Conservation (phyloP, 2,888 invertebrate species). For the Trissoscelio sp. region DNA sequence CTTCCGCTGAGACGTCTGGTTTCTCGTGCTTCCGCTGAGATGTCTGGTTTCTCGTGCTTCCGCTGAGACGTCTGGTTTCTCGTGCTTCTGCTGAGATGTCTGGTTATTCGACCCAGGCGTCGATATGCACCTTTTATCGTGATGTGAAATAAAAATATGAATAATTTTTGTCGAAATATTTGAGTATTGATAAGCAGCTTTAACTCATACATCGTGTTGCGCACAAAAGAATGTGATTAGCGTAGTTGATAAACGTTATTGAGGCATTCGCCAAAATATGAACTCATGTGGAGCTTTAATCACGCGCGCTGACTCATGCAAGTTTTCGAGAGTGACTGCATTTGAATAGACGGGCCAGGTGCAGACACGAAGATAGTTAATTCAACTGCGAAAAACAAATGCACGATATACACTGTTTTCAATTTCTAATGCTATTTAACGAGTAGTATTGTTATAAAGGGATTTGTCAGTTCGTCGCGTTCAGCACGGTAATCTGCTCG, state of each 20-base stretch:
- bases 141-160: not conserved
- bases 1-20: no score
- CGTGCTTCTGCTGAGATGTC: no score
- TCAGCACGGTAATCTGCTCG: slow-evolving; percentile 24
- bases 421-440: slow-evolving; percentile 40
- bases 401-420: slow-evolving; percentile 28
- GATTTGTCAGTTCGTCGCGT: slow-evolving; percentile 47
- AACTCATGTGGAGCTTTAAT: slow-evolving; percentile 1
- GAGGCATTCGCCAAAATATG: slow-evolving; percentile 17
- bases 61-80: no score
- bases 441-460: slow-evolving; percentile 34
- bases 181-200: not conserved
- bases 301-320: slow-evolving; percentile 14
- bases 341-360: slow-evolving; percentile 38
- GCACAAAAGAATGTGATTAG: slow-evolving; percentile 23
- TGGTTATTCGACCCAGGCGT: no score
- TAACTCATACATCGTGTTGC: not conserved
- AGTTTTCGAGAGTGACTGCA: slow-evolving; percentile 2
- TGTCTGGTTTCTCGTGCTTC: no score
- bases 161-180: not conserved
- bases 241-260: slow-evolving; percentile 5
- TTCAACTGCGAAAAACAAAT: slow-evolving; percentile 29
- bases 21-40: no score
- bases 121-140: no score
- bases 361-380: slow-evolving; percentile 34